phyloP scores from a whole-genome alignment of 2,113 vertebrate genomes.

The Percina caprodes region DNA sequence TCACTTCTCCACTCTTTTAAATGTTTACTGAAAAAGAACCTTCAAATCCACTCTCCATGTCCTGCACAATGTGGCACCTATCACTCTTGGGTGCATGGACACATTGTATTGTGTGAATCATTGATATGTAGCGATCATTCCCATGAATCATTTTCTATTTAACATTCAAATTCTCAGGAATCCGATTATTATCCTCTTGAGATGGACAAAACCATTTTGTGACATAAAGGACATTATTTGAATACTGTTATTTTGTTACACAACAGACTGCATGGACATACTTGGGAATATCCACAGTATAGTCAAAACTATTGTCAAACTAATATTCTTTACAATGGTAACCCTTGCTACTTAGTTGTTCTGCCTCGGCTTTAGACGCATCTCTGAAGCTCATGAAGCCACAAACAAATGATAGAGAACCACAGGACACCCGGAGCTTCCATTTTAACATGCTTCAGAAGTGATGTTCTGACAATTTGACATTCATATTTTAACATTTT shows the following conservation, averaged over 20 bases:
- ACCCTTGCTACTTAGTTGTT: background rate
- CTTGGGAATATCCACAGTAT: constrained; percentile 9
- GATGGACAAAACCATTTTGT: constrained; percentile 69
- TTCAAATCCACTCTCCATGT: constrained; percentile 84
- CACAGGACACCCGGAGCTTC: constrained; percentile 51
- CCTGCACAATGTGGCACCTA: constrained; percentile 82
- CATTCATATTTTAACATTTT: constrained; percentile 68
- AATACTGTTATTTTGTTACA: constrained; percentile 53
- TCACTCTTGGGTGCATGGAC: constrained; percentile 80
- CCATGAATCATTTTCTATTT: constrained; percentile 81
- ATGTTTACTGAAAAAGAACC: constrained; percentile 87
- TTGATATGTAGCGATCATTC: constrained; percentile 79
- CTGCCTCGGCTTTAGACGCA: background rate
- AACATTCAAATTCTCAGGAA: constrained; percentile 75
- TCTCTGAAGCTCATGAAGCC: constrained; percentile 26
- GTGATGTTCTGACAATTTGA: constrained; percentile 58
- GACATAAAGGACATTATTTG: constrained; percentile 55
- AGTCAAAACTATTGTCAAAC: constrained; percentile 7
- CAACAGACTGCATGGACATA: constrained; percentile 26
- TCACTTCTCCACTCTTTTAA: constrained; percentile 83
- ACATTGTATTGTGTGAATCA: constrained; percentile 76
- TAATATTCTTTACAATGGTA: constrained; percentile 15
- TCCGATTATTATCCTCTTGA: constrained; percentile 79
- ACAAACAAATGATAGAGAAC: constrained; percentile 44
- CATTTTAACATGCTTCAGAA: constrained; percentile 56